These are phyloP conservation scores for Hiodon alosoides DNA, from an alignment of 2,113 vertebrate genomes.

Conservation along the genomic window DNA sequence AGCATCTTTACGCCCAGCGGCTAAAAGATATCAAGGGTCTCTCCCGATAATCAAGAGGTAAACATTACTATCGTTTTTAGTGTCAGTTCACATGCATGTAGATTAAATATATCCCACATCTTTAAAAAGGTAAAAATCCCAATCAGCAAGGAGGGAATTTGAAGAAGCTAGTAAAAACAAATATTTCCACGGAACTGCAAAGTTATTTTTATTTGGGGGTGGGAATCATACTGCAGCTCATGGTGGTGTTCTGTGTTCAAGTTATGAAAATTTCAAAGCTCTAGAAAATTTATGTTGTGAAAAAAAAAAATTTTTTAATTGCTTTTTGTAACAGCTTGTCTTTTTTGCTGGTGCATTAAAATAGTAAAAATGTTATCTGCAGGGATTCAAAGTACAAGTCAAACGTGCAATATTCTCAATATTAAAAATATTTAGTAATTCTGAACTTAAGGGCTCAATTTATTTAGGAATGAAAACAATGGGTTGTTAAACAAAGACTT, in stretches of 20 bases:
- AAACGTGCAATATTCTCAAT: conserved; percentile 38
- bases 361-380: background rate
- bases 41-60: too few species aligned
- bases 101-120: background rate
- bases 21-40: too few species aligned
- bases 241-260: background rate
- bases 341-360: conserved; percentile 8
- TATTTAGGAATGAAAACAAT: background rate
- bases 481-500: background rate
- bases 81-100: background rate
- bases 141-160: background rate
- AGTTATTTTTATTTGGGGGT: background rate
- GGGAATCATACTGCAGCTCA: background rate
- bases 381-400: conserved; percentile 30
- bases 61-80: background rate
- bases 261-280: background rate
- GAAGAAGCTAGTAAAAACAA: background rate
- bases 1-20: too few species aligned
- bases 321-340: background rate
- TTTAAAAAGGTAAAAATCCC: background rate
- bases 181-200: background rate
- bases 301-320: background rate
- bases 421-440: conserved; percentile 7
- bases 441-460: background rate
- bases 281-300: conserved; percentile 1